Evolutionary conservation across 2,888 invertebrate genomes (phyloP), one percentile per base, ranked within the genome.

Genomic region (Eledona agricola): DNA sequence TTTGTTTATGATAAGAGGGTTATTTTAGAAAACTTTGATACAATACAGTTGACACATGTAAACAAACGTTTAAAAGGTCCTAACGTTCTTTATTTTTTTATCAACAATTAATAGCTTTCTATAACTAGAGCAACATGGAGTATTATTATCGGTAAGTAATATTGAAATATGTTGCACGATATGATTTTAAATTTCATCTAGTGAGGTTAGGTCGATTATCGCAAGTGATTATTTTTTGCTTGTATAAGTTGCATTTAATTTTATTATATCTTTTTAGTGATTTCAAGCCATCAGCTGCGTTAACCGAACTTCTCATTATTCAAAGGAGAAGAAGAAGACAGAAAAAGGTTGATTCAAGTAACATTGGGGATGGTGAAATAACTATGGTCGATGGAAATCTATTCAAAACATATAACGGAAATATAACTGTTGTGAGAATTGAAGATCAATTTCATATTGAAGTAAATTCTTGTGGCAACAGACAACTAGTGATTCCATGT

Each of bases 401-500:
- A 13, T 28, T 10, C n/a, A 42, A 42, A 42, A 37, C 16, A 40
- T 26, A 17, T 40, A 26, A 23, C 2, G 28, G 40, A 22, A 40
- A 12, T 40, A 9, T 40, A 40, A 40, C 4, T 10, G 15, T 40
- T 40, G 26, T 26, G 17, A 40, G 11, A 16, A 40, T 40, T 40
- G 7, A 40, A 26, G 17, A 26, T 40, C 3, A 40, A 23, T 28
- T 26, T 26, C 40, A 40, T 4, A 11, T 40, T 26, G 17, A 26
- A 26, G 10, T 40, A 26, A 1, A n/a, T 25, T 38, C 25, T 16
- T 3, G 19, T 38, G 3, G 23, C 38, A 40, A 28, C n/a, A 40
- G 20, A 42, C 15, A 42, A 28, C 28, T 42, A 22, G n/a, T 42
- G 7, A 13, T 42, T 20, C 42, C 42, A 42, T 42, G 42, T 29